These are phyloP conservation scores for Spilarctia lutea DNA, from an alignment of 2,888 invertebrate genomes.

Conservation along the genomic window DNA sequence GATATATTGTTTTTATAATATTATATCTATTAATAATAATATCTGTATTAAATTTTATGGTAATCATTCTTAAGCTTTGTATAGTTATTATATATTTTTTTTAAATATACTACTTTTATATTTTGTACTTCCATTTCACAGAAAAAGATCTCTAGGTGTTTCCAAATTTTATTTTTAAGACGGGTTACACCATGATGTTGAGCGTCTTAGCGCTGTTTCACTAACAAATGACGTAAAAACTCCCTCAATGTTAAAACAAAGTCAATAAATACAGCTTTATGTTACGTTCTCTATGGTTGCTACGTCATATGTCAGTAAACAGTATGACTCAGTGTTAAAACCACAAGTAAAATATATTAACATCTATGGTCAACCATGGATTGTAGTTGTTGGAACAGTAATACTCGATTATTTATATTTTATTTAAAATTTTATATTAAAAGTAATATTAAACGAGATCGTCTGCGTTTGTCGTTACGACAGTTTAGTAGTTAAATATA, in stretches of 20 bases:
- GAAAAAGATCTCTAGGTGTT: constrained; percentile 74
- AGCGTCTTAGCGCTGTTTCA: constrained; percentile 49
- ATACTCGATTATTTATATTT: constrained; percentile 86
- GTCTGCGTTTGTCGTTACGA: constrained; percentile 79
- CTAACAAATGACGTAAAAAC: constrained; percentile 45
- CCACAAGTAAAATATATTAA: constrained; percentile 67
- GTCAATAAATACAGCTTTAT: constrained; percentile 16
- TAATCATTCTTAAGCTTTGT: constrained; percentile 63
- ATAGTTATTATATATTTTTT: constrained; percentile 62
- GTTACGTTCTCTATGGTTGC: constrained; percentile 11
- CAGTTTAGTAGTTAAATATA: constrained; percentile 64
- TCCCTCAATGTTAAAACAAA: constrained; percentile 13
- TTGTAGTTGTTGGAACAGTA: constrained; percentile 82
- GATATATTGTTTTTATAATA: constrained; percentile 67
- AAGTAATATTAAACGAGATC: constrained; percentile 70
- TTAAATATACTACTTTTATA: constrained; percentile 43
- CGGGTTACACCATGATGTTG: constrained; percentile 55
- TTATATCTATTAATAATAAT: constrained; percentile 64
- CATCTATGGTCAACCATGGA: constrained; percentile 82
- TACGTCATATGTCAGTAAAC: constrained; percentile 41
- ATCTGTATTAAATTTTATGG: constrained; percentile 65
- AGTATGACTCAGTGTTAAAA: constrained; percentile 61
- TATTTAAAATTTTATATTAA: constrained; percentile 80
- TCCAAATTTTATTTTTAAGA: constrained; percentile 68
- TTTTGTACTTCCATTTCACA: constrained; percentile 69